Evolutionary conservation across 2,797 vertebrate genomes (phyloP).

Genomic region (Sebastiscus tertius): DNA sequence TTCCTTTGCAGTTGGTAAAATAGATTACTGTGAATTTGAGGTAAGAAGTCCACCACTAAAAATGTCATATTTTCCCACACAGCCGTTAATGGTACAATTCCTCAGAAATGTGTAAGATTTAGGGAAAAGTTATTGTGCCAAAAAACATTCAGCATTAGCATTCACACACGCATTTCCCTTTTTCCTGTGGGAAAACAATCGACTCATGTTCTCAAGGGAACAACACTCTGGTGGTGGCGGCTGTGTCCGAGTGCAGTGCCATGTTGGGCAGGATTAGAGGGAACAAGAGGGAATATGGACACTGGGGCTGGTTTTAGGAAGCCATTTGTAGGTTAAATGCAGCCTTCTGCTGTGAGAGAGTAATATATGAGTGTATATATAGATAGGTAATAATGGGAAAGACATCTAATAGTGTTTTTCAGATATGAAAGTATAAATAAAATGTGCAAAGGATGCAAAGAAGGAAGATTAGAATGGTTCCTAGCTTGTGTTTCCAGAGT

Average conservation of each 20-base stretch:
- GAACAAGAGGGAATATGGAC: conserved; percentile 14
- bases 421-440: background rate
- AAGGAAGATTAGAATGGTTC: background rate
- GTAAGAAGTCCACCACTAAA: background rate
- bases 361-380: no score
- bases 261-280: conserved; percentile 72
- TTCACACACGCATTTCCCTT: conserved; percentile 5
- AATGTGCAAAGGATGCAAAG: background rate
- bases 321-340: conserved; percentile 1
- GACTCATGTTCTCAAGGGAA: conserved; percentile 83
- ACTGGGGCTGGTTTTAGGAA: background rate
- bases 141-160: conserved; percentile 17
- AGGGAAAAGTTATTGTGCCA: conserved; percentile 52
- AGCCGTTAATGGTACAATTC: conserved; percentile 43
- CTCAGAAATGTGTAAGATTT: conserved; percentile 12
- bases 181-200: conserved; percentile 90
- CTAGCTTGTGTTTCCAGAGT: background rate
- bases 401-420: background rate
- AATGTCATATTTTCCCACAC: background rate
- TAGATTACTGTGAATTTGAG: background rate
- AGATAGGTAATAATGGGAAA: background rate
- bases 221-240: conserved; percentile 6
- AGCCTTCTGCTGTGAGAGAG: background rate
- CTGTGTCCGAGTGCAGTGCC: conserved; percentile 64
- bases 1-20: background rate